Evolutionary conservation across 1,140 invertebrate species (phyloP), one percentile per base, ranked within the genome.

Genomic region (Lepidostoma basale): DNA sequence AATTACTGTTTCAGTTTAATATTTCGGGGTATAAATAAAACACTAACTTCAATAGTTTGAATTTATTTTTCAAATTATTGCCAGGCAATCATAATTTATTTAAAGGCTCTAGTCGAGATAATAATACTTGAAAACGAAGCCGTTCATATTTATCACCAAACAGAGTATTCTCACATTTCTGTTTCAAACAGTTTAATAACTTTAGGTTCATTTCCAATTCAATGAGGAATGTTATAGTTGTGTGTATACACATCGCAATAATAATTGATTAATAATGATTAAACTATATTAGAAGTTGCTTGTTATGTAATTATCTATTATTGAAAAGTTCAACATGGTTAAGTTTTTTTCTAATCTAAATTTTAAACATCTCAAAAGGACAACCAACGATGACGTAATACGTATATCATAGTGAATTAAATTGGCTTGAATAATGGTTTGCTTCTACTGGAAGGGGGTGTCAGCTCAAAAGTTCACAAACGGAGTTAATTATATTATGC

Each of bases 11-110:
- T n/a, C n/a, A n/a, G n/a, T n/a, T n/a, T n/a, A n/a, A n/a, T n/a
- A n/a, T n/a, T n/a, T n/a, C n/a, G n/a, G n/a, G n/a, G n/a, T n/a
- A n/a, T n/a, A n/a, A n/a, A n/a, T n/a, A n/a, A n/a, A n/a, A n/a
- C n/a, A n/a, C n/a, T n/a, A n/a, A n/a, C n/a, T n/a, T n/a, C n/a
- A n/a, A n/a, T n/a, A n/a, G n/a, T n/a, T n/a, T n/a, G n/a, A 9
- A 9, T 39, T 45, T 63, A 63, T 63, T 33, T 33, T 33, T 33
- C 25, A 42, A 33, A 67, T 69, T 69, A 69, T 67, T 70, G 68
- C 68, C 68, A 67, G 68, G 68, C 68, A 70, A 70, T 67, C 58
- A 62, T 70, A 20, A 56, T 44, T 49, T 36, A 56, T 30, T 36
- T 18, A 18, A 56, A 56, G 28, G 26, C 26, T 56, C 23, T 56